Evolutionary conservation across 2,797 vertebrate genomes (phyloP).

Genomic region (Lagorchestes hirsutus): DNA sequence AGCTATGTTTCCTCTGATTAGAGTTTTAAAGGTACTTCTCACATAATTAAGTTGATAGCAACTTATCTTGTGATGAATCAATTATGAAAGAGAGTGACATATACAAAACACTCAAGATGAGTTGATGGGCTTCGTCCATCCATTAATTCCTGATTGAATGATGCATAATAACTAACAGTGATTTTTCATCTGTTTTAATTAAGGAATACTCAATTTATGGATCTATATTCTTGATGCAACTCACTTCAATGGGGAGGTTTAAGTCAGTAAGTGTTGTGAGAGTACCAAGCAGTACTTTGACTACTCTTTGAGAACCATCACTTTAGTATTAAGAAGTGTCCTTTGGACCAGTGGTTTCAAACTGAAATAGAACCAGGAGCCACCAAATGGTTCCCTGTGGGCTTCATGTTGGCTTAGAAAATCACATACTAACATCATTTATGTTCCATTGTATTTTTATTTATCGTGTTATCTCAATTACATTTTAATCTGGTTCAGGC

Average conservation of each 20-base stretch:
- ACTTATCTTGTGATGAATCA: conserved; percentile 1
- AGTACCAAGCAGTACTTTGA: neutral
- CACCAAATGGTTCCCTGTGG: neutral
- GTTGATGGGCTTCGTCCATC: too few relatives aligned
- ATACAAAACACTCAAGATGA: too few relatives aligned
- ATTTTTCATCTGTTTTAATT: neutral
- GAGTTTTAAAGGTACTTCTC: conserved; percentile 8
- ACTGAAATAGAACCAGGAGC: neutral
- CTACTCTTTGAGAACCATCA: neutral
- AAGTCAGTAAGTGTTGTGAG: neutral
- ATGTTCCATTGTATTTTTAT: neutral
- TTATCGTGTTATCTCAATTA: neutral
- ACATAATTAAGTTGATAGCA: neutral
- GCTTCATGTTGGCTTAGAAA: neutral
- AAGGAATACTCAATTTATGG: neutral
- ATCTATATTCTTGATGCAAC: neutral
- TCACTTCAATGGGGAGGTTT: neutral
- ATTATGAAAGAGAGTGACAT: neutral
- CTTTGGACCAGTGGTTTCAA: neutral
- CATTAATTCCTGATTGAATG: neutral
- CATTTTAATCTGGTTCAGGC: neutral
- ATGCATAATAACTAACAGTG: neutral
- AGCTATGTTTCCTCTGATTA: conserved; percentile 25
- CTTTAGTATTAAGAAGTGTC: neutral
- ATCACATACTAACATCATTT: neutral